Percentiles rank a stretch among this genome's conserved stretches.
These are phyloP conservation scores for Gallirallus australis DNA, from an alignment of 2,797 vertebrate species.

Conservation along the genomic window DNA sequence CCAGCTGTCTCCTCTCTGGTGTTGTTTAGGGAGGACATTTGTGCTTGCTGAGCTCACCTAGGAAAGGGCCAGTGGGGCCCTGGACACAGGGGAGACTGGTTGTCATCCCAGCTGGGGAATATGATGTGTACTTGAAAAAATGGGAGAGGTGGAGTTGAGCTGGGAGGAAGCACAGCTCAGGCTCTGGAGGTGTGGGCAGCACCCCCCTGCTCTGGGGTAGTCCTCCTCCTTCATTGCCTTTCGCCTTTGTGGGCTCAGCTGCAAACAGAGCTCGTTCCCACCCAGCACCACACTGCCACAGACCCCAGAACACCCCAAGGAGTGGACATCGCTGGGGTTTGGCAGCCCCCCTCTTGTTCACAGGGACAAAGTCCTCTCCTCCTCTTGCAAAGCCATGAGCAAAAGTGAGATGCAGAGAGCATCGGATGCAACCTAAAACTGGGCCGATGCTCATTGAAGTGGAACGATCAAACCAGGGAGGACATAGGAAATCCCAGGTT, in stretches of 20 bases:
- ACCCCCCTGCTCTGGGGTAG: neutral
- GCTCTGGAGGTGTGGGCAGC: neutral
- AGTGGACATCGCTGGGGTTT: neutral
- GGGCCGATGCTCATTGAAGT: neutral
- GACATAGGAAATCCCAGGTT: neutral
- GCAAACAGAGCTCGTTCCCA: neutral
- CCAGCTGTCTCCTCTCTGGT: conserved; percentile 63
- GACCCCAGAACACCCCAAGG: accelerated
- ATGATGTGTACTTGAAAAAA: neutral
- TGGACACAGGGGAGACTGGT: neutral
- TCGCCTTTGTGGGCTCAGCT: accelerated
- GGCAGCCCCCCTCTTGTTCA: accelerated
- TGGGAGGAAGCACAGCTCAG: neutral
- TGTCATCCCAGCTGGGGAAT: conserved; percentile 4
- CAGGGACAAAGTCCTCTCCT: accelerated
- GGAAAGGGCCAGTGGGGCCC: neutral
- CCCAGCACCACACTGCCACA: accelerated
- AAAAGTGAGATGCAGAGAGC: neutral
- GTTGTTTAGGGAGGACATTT: conserved; percentile 56
- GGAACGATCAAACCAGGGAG: neutral
- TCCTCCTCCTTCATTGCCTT: accelerated
- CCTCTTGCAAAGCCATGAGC: neutral
- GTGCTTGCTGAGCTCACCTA: conserved; percentile 60
- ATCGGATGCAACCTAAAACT: accelerated
- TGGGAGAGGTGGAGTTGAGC: neutral